These are phyloP conservation scores for Bolinopsis microptera DNA, from an alignment of 37 sponge, comb jelly and placozoan genomes.

Conservation along the genomic window DNA sequence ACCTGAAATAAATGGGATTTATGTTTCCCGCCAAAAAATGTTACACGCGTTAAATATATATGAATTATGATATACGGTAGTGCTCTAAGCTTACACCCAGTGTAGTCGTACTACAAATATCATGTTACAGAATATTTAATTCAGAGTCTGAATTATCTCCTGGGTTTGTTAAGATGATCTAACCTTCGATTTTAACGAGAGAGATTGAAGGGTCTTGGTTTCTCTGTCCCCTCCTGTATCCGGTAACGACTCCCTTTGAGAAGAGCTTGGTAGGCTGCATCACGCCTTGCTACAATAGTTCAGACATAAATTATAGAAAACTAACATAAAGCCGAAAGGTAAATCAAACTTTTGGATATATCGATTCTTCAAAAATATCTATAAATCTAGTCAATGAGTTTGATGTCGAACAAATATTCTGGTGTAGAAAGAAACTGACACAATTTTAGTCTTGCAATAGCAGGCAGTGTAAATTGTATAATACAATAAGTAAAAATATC, in stretches of 20 bases:
- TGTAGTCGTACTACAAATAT: neutral
- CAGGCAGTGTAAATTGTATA: neutral
- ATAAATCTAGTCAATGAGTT: too few species aligned
- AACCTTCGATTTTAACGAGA: conserved; percentile 85
- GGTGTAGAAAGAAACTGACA: too few species aligned
- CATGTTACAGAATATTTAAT: neutral
- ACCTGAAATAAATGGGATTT: conserved; percentile 31
- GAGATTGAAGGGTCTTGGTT: conserved; percentile 86
- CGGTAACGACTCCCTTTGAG: conserved; percentile 89
- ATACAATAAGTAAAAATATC: neutral
- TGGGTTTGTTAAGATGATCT: neutral
- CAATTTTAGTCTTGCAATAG: too few species aligned
- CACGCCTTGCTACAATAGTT: conserved; percentile 58
- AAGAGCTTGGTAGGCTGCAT: conserved; percentile 77
- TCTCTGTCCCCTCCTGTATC: conserved; percentile 84
- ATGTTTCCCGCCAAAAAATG: neutral
- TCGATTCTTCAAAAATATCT: too few species aligned
- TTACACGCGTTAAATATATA: too few species aligned
- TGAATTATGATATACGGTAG: neutral
- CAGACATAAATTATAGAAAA: too few species aligned
- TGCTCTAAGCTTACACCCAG: neutral
- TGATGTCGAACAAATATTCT: too few species aligned
- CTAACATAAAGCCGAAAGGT: too few species aligned
- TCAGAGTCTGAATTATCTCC: neutral
- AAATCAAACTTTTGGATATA: too few species aligned